These are phyloP conservation scores for Laterallus jamaicensis DNA, from an alignment of 2,113 vertebrate species.

Conservation along the genomic window DNA sequence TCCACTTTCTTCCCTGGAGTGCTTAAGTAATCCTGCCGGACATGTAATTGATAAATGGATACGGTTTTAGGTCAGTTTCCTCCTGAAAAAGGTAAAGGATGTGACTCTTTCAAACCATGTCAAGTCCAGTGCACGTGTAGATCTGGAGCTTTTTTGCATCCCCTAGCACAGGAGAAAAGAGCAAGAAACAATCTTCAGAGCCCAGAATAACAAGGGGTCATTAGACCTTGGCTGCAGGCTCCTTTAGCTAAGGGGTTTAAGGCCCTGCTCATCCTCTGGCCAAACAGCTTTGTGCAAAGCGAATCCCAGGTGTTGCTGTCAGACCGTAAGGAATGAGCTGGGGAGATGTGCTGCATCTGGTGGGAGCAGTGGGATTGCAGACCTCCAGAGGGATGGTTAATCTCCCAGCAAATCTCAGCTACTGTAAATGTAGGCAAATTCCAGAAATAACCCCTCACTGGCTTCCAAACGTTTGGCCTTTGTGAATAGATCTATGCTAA, in stretches of 20 bases:
- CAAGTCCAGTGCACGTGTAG: background rate
- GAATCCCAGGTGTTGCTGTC: background rate
- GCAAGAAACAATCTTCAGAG: background rate
- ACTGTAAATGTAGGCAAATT: background rate
- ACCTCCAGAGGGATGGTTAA: background rate
- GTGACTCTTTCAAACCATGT: background rate
- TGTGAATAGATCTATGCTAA: background rate
- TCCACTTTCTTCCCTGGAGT: background rate
- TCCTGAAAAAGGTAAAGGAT: background rate
- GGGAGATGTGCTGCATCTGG: background rate
- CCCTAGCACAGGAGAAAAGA: background rate
- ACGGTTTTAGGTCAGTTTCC: background rate
- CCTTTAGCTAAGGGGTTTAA: background rate
- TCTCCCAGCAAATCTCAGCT: background rate
- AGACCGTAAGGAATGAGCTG: background rate
- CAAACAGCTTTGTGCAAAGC: background rate
- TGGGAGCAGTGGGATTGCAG: background rate
- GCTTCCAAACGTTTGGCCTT: background rate
- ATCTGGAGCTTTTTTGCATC: background rate
- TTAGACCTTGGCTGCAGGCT: background rate
- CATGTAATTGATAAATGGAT: background rate
- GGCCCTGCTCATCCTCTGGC: background rate
- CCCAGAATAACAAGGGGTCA: background rate
- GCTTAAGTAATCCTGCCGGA: conserved; percentile 5
- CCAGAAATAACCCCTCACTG: background rate